Conservation (phyloP, 2,113 vertebrate genomes). For the Podarcis cretensis region DNA sequence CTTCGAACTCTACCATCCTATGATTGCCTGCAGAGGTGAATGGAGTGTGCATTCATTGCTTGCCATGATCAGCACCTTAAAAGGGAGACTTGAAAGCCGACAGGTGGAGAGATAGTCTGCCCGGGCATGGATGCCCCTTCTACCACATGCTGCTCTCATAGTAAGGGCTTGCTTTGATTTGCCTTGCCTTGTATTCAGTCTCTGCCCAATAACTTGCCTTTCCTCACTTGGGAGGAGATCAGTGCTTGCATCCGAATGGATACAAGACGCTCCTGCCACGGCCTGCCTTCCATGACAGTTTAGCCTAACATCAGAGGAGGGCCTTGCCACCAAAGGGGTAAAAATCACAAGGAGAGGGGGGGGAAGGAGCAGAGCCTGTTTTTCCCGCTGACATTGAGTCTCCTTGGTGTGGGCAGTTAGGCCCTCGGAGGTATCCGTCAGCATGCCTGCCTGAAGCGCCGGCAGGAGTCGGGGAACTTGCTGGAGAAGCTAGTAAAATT, state of each 20-base stretch:
- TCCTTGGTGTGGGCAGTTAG: constrained; percentile 85
- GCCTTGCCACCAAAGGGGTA: constrained; percentile 23
- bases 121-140: too few species aligned
- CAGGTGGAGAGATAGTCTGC: not conserved
- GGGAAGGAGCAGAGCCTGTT: constrained; percentile 61
- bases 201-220: too few species aligned
- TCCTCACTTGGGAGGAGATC: too few species aligned
- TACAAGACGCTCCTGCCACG: not conserved
- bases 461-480: constrained; percentile 85
- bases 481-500: constrained; percentile 97
- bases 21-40: too few species aligned
- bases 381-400: constrained; percentile 79
- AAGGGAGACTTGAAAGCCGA: not conserved
- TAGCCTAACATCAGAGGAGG: constrained; percentile 48
- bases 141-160: too few species aligned
- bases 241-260: too few species aligned
- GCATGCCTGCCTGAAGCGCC: constrained; percentile 81
- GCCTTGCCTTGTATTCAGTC: too few species aligned
- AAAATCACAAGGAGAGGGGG: not conserved
- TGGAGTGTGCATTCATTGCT: too few species aligned
- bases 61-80: not conserved
- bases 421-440: constrained; percentile 86
- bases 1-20: too few species aligned
- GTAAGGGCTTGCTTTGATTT: too few species aligned
- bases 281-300: constrained; percentile 16